Base-by-base conservation (phyloP, 2,888 invertebrate genomes). In the Candidula unifasciata region DNA sequence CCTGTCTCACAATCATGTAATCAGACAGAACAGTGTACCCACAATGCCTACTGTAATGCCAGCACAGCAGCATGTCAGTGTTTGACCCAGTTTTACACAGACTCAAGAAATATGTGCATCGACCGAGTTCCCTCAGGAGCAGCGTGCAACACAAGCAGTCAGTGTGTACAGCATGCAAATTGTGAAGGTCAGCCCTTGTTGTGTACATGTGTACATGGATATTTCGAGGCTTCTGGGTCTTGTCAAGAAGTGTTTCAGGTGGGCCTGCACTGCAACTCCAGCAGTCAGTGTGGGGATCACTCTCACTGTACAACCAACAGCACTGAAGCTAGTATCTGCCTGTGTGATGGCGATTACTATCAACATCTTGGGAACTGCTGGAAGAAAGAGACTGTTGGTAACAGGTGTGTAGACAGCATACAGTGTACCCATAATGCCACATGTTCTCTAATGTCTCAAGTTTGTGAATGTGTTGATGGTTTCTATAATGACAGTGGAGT, bases 191-290 rank as follows among this genome's bases (percentile, higher is more conserved):
- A 57, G 24, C 74, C 76, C 57, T 44, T 77, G 44, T 71, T 52
- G 76, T 86, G 86, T 33, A 44, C 52, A n/a, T 86, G 86, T 76
- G 16, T 57, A 27, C 57, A 76, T 52, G 84, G 82, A 3, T 86
- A 82, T 64, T 86, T 82, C 80, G 24, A 66, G 37, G 64, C 81
- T 52, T 16, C 54, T 37, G 86, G 86, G 1, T 21, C 79, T 16
- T 86, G 86, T 68, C 54, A 18, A 54, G 77, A 80, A 5, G 10
- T 76, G 10, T 24, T 52, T 1, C 6, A n/a, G 27, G 64, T 82
- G 3, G 74, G 57, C 54, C 64, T 60, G 33, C n/a, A 33, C 18
- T 85, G 85, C 57, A 83, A 83, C 76, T 66, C 77, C 2, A 80
- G 80, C 3, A 60, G 80, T 13, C 83, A 85, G 77, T 85, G 85